Evolutionary conservation across 92 coral and sea anemone genomes (phyloP).

Genomic region (Epizoanthus illoricatus): DNA sequence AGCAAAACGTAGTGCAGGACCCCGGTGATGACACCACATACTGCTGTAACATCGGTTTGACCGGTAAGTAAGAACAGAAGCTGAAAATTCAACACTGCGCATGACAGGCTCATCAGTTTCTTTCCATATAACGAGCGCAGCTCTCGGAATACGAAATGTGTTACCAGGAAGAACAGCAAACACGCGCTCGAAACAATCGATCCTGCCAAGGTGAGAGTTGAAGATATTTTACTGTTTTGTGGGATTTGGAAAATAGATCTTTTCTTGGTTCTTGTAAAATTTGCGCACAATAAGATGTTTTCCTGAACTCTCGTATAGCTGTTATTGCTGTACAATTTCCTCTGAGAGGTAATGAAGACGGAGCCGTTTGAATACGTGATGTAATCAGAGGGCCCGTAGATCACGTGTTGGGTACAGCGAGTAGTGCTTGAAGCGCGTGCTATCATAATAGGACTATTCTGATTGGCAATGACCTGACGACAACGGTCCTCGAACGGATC

Average conservation of each 20-base stretch:
- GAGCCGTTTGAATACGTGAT: background rate
- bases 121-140: slow-evolving; percentile 7
- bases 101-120: background rate
- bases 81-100: background rate
- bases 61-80: background rate
- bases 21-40: slow-evolving; percentile 14
- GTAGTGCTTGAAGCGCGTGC: background rate
- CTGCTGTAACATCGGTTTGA: background rate
- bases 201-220: background rate
- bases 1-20: background rate
- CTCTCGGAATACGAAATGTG: background rate
- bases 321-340: background rate
- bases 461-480: background rate
- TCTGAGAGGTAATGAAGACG: background rate
- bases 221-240: background rate
- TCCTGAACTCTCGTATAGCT: background rate
- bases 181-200: background rate
- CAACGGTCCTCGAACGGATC: slow-evolving; percentile 5
- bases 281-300: background rate
- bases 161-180: background rate
- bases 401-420: background rate
- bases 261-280: background rate
- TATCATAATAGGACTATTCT: too few species aligned
- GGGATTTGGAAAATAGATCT: background rate
- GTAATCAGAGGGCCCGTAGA: background rate